Conservation (phyloP, 2,113 vertebrate genomes). For the Madoqua kirkii region DNA sequence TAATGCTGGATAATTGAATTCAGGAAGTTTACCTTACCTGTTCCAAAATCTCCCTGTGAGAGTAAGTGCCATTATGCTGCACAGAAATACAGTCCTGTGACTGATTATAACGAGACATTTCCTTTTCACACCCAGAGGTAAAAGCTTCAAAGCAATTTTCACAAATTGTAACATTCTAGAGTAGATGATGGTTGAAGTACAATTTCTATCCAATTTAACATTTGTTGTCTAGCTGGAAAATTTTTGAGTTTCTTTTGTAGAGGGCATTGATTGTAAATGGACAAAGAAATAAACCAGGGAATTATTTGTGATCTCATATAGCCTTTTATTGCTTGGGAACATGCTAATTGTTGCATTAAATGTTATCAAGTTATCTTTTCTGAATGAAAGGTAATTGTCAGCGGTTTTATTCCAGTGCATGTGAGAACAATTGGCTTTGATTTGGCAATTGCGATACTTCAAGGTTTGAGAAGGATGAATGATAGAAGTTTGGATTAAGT, state of each 20-base stretch:
- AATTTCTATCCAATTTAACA: constrained; percentile 64
- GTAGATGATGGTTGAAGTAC: constrained; percentile 21
- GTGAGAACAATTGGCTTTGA: constrained; percentile 1
- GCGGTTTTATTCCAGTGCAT: not conserved
- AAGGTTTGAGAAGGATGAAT: not conserved
- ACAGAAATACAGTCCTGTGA: not conserved
- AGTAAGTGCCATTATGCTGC: not conserved
- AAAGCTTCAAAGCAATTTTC: constrained; percentile 55
- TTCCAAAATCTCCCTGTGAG: not conserved
- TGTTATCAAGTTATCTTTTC: not conserved
- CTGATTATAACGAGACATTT: constrained; percentile 50
- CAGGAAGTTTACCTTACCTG: not conserved
- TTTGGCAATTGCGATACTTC: constrained; percentile 3
- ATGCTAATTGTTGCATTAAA: constrained; percentile 43
- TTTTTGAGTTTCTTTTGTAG: not conserved
- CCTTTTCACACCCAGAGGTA: constrained; percentile 21
- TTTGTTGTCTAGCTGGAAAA: constrained; percentile 47
- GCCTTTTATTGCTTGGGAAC: not conserved
- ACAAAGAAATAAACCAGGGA: not conserved
- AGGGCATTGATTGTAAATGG: not conserved
- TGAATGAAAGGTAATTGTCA: constrained; percentile 23
- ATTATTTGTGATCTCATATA: not conserved
- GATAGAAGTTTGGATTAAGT: not conserved
- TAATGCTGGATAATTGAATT: constrained; percentile 47
- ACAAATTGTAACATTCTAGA: not conserved